phyloP scores from a whole-genome alignment of 2,888 invertebrate species.

The Pelosia muscerda region DNA sequence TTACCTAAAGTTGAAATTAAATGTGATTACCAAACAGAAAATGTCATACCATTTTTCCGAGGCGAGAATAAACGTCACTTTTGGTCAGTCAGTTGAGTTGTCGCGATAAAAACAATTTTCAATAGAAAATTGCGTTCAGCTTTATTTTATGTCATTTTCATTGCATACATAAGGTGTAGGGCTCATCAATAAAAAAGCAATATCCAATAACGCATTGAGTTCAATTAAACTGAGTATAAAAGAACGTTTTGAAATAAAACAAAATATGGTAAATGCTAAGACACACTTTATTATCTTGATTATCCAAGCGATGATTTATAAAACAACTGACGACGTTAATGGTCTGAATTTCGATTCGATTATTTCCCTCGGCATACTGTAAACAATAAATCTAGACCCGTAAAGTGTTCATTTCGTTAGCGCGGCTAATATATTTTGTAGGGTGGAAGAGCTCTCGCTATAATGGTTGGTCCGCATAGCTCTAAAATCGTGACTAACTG shows the following conservation, averaged over 20 bases:
- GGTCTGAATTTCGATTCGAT: slow-evolving; percentile 58
- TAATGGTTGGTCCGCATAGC: slow-evolving; percentile 45
- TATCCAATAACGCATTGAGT: background rate
- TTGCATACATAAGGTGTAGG: no score
- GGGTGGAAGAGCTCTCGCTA: slow-evolving; percentile 46
- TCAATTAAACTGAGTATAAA: background rate
- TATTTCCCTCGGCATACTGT: slow-evolving; percentile 57
- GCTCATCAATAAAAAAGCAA: no score
- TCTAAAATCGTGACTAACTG: slow-evolving; percentile 65
- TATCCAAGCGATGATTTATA: slow-evolving; percentile 61
- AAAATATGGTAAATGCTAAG: slow-evolving; percentile 2
- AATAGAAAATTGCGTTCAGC: no score
- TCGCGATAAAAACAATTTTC: no score
- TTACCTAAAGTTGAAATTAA: no score
- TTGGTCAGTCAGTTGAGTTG: no score
- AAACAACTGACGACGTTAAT: slow-evolving; percentile 61
- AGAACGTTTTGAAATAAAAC: background rate
- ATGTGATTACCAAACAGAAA: no score
- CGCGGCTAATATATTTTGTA: slow-evolving; percentile 22
- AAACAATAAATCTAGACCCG: slow-evolving; percentile 50
- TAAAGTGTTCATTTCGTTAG: slow-evolving; percentile 26
- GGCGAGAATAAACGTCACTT: no score
- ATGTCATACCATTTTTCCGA: no score
- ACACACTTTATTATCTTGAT: slow-evolving; percentile 52
- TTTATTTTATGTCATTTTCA: no score